A percentile compares a stretch with the other conserved stretches of the same genome.
Conservation (phyloP, 2,888 invertebrate genomes). For the Diaphora mendica region DNA sequence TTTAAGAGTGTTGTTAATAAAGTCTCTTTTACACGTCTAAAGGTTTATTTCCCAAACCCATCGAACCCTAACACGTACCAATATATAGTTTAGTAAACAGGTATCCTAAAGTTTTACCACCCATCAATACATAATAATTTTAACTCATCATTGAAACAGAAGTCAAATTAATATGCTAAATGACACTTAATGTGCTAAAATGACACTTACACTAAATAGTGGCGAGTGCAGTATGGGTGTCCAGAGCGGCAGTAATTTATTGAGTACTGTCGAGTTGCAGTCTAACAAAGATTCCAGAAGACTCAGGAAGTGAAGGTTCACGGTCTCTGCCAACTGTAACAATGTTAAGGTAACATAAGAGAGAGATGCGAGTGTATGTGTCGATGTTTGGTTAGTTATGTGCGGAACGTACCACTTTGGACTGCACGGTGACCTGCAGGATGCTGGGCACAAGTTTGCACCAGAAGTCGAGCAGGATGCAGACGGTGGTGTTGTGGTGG, state of each 20-base stretch:
- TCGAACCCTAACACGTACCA: too few relatives aligned
- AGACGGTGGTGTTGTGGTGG: conserved; percentile 90
- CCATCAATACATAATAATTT: too few relatives aligned
- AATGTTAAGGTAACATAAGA: neutral
- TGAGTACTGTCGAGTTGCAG: conserved; percentile 96
- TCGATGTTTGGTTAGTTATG: neutral
- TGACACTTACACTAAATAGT: conserved; percentile 71
- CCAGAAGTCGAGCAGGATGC: conserved; percentile 98
- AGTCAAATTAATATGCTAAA: neutral
- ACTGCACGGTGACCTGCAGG: conserved; percentile 91
- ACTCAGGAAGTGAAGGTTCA: conserved; percentile 98
- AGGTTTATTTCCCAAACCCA: too few relatives aligned
- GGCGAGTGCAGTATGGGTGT: conserved; percentile 98
- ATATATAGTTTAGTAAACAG: too few relatives aligned
- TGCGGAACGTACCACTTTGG: conserved; percentile 91
- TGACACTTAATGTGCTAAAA: conserved; percentile 51
- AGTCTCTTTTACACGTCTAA: too few relatives aligned
- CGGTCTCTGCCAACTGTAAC: conserved; percentile 96
- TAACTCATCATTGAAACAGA: too few relatives aligned
- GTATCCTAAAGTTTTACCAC: too few relatives aligned
- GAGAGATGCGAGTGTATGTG: too few relatives aligned
- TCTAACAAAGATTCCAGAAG: conserved; percentile 97
- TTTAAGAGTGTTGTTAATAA: too few relatives aligned
- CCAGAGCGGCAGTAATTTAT: conserved; percentile 97
- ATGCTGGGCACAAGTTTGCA: conserved; percentile 98